Evolutionary conservation across 2,888 invertebrate genomes (phyloP).

Genomic region (Cantharis lateralis): DNA sequence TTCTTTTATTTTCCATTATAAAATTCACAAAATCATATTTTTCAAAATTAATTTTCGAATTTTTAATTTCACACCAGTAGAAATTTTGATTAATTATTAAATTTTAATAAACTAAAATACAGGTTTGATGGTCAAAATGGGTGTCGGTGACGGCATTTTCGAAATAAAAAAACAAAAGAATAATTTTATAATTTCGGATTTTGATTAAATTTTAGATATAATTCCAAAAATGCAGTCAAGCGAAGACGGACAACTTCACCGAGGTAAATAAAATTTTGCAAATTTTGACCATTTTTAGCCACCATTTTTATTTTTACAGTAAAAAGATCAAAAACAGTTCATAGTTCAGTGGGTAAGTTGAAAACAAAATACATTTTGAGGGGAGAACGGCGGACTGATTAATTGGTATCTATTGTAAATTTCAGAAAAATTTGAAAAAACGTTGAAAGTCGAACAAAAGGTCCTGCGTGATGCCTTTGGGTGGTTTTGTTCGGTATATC

Average conservation of each 20-base stretch:
- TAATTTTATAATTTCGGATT: neutral
- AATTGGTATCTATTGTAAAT: neutral
- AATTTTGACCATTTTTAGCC: neutral
- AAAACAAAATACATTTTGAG: neutral
- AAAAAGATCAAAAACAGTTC: neutral
- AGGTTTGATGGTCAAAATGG: no score
- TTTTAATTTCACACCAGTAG: no score
- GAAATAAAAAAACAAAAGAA: neutral
- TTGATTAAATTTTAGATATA: neutral
- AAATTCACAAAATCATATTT: neutral
- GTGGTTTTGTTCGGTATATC: neutral
- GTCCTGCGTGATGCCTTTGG: neutral
- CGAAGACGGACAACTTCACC: neutral
- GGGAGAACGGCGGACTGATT: neutral
- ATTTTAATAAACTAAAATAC: neutral
- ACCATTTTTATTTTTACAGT: neutral
- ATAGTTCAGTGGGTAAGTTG: neutral
- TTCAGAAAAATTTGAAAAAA: neutral
- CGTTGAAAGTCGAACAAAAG: neutral
- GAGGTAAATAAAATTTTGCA: neutral
- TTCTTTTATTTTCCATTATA: neutral
- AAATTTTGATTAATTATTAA: no score
- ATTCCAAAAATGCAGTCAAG: neutral
- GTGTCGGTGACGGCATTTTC: neutral
- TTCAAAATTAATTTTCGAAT: no score